Evolutionary conservation across 2,797 vertebrate genomes (phyloP).

Genomic region (Epinephelus coioides): DNA sequence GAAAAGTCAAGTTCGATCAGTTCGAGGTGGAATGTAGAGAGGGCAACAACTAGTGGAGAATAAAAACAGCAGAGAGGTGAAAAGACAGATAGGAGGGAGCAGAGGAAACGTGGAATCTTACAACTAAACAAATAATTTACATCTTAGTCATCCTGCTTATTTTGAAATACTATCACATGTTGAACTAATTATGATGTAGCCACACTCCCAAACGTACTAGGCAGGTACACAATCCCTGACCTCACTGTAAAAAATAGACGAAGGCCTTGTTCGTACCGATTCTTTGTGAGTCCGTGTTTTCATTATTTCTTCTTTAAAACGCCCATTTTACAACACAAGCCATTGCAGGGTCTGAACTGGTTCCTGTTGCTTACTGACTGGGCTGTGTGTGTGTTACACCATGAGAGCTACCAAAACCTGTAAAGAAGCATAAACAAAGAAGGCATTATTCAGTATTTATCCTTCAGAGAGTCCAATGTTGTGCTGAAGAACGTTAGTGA

Average conservation of each 20-base stretch:
- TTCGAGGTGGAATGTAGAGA: constrained; percentile 36
- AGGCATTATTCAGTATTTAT: constrained; percentile 46
- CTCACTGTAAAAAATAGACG: constrained; percentile 33
- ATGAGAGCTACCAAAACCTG: constrained; percentile 73
- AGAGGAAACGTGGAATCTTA: constrained; percentile 33
- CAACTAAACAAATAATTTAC: constrained; percentile 47
- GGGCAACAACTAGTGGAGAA: constrained; percentile 43
- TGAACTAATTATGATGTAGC: constrained; percentile 46
- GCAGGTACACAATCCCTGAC: constrained; percentile 45
- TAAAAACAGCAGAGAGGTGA: constrained; percentile 15
- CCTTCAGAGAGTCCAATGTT: constrained; percentile 38
- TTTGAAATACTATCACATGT: constrained; percentile 47
- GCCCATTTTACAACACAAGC: constrained; percentile 83
- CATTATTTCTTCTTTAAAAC: constrained; percentile 83
- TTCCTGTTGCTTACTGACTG: constrained; percentile 62
- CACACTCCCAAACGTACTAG: constrained; percentile 17
- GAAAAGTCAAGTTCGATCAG: constrained; percentile 28
- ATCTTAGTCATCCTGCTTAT: constrained; percentile 36
- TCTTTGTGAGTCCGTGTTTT: constrained; percentile 91
- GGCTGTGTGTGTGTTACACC: constrained; percentile 59
- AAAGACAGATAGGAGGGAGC: constrained; percentile 23
- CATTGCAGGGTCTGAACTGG: constrained; percentile 76
- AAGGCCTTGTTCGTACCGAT: constrained; percentile 81
- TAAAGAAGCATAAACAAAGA: constrained; percentile 71
- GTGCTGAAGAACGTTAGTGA: neutral